Conservation (phyloP, 2,113 vertebrate species). For the Poecilia latipinna region DNA sequence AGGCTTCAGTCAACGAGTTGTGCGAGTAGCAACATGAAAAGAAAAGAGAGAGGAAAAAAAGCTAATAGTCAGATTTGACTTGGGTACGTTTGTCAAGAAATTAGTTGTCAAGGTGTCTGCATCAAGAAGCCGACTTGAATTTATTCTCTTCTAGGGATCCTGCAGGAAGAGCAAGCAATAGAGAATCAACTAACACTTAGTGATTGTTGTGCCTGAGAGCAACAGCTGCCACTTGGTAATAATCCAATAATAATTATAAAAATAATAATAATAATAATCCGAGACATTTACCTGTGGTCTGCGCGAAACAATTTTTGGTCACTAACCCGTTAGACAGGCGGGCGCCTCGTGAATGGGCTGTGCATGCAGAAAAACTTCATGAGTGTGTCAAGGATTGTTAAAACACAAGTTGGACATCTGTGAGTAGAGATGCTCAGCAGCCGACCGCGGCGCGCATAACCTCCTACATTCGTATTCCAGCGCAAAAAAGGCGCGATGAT, state of each 20-base stretch:
- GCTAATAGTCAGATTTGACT: background rate
- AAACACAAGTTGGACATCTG: background rate
- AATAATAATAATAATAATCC: background rate
- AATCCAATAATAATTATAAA: background rate
- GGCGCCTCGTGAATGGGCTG: background rate
- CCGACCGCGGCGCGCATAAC: background rate
- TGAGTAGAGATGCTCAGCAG: background rate
- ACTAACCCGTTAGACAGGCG: background rate
- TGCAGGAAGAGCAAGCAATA: background rate
- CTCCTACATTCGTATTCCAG: background rate
- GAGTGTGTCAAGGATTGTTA: background rate
- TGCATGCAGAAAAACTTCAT: background rate
- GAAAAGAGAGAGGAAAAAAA: background rate
- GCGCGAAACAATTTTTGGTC: background rate
- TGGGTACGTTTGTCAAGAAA: no score
- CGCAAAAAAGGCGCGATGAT: background rate
- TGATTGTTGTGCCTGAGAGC: background rate
- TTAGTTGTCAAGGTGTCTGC: no score
- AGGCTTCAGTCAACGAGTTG: constrained; percentile 18
- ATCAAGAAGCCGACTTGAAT: no score
- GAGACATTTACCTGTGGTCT: background rate
- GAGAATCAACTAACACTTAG: background rate
- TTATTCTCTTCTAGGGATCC: no score
- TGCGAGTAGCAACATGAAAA: constrained; percentile 29
- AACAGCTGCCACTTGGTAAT: background rate